Percentiles rank a stretch among this genome's conserved stretches.
Evolutionary conservation across 2,113 vertebrate genomes (phyloP).

Genomic region (Rhineura floridana): DNA sequence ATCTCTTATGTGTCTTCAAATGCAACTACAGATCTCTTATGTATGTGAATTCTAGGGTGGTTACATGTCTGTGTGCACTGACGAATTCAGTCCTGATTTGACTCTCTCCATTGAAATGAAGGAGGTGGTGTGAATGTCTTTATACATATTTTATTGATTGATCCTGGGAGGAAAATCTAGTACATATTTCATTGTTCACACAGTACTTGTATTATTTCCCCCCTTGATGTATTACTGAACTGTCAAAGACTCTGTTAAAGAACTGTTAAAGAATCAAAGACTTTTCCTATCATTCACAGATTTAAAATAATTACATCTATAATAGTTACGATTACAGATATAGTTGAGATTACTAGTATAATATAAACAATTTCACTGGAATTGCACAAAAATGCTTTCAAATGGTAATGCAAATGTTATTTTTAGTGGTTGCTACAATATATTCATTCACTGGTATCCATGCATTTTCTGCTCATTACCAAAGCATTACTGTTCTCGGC

Average conservation of each 20-base stretch:
- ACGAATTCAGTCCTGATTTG: not conserved
- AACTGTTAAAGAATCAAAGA: not conserved
- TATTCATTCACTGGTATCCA: not conserved
- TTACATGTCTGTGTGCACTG: not conserved
- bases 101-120: not conserved
- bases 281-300: not conserved
- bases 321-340: not conserved
- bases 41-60: not conserved
- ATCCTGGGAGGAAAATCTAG: constrained; percentile 10
- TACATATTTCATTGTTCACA: not conserved
- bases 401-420: not conserved
- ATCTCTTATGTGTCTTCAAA: not conserved
- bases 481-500: not conserved
- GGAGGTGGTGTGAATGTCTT: constrained; percentile 27
- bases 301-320: not conserved
- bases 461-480: not conserved
- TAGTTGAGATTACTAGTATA: not conserved
- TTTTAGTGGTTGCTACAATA: not conserved
- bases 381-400: constrained; percentile 3
- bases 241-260: no score
- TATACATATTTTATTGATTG: not conserved
- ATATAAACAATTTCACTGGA: not conserved
- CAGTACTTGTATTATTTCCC: not conserved
- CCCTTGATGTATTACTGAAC: constrained; percentile 11
- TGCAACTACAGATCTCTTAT: not conserved